Conservation (phyloP, 2,113 vertebrate species). For the Osmerus mordax region DNA sequence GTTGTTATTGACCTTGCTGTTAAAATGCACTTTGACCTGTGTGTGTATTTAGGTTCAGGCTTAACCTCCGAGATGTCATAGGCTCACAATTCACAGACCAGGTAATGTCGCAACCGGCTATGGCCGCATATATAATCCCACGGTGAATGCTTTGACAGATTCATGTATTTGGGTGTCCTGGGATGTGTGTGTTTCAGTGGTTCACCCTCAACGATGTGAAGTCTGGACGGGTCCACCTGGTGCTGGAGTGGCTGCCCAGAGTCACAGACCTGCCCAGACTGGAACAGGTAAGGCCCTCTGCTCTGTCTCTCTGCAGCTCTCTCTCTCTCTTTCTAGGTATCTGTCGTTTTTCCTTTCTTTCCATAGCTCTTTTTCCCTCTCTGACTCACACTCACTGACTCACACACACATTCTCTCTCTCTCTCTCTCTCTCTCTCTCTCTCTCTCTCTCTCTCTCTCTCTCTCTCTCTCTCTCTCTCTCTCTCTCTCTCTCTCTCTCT, state of each 20-base stretch:
- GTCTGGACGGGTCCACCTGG: conserved; percentile 83
- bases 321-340: neutral
- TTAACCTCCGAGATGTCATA: conserved; percentile 77
- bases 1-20: neutral
- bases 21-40: neutral
- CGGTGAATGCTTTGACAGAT: too few relatives aligned
- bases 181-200: conserved; percentile 71
- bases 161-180: too few relatives aligned
- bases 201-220: conserved; percentile 84
- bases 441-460: too few relatives aligned
- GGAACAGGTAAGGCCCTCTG: conserved; percentile 72
- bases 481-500: too few relatives aligned
- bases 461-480: too few relatives aligned
- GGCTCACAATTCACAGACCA: conserved; percentile 76
- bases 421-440: too few relatives aligned
- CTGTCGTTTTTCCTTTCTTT: neutral
- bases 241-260: conserved; percentile 80
- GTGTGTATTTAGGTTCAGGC: conserved; percentile 76
- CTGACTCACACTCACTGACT: neutral
- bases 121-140: neutral
- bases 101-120: conserved; percentile 55
- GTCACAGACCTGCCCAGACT: conserved; percentile 69
- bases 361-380: neutral
- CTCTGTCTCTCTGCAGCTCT: neutral
- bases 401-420: too few relatives aligned